Base-by-base conservation (phyloP, 2,113 vertebrate genomes). In the Centropus bengalensis region DNA sequence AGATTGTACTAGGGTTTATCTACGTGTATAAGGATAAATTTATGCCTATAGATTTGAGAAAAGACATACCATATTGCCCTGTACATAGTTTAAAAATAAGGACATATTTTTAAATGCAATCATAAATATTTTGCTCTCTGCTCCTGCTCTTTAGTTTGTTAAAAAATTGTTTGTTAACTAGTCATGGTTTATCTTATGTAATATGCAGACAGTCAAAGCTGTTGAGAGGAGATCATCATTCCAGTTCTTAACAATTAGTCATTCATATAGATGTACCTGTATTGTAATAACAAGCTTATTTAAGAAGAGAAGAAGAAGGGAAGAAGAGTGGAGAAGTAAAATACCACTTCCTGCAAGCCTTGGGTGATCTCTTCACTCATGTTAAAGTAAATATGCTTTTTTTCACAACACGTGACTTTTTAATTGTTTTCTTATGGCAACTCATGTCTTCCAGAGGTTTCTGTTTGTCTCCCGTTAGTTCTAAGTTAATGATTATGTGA, bases 321-420 rank as follows among this genome's bases (percentile, higher is more conserved):
- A 87, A 91, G 67, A 69, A 44, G 13, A 66, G 6, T 67, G 45
- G 11, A 18, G 21, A 51, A 60, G 9, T 36, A 75, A 97, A 93
- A 67, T 45, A 69, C 24, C 47, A 40, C 44, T 94, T 91, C 69
- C 93, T 54, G 73, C 49, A 93, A 93, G 84, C 96, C 95, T 91
- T 98, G 96, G 97, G 97, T 98, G 97, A 96, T 97, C 97, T 97
- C 78, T 95, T 96, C 93, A 71, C 74, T 42, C 60, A 66, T 74
- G 67, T 96, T 97, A 97, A 94, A 96, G 96, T 97, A 97, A 97
- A 97, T 95, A 96, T 97, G 71, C 36, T 36, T 68, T 97, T 97
- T 97, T 97, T 97, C 97, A 96, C 97, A 97, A 97, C 97, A 97
- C 97, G 97, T 98, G 97, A 98, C 94, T 96, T 97, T 97, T 98